phyloP scores from a whole-genome alignment of 1,140 invertebrate genomes.

The Nasonia giraulti region DNA sequence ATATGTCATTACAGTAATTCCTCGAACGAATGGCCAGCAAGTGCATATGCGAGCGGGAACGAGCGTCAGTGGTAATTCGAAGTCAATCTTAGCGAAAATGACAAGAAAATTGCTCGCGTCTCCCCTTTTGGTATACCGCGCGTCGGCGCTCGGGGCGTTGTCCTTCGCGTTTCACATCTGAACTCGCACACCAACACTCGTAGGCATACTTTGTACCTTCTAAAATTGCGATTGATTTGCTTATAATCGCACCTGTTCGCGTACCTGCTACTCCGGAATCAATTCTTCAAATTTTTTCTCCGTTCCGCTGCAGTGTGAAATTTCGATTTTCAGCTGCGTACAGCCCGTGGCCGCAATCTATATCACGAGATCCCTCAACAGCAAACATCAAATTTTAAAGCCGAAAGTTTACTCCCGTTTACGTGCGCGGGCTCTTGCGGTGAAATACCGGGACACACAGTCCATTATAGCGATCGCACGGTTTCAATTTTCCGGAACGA shows the following conservation, averaged over 20 bases:
- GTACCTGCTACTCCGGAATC: not conserved
- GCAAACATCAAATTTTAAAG: not conserved
- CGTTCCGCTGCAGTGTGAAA: too few relatives aligned
- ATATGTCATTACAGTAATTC: too few relatives aligned
- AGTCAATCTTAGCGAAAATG: constrained; percentile 40
- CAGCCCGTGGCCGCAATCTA: too few relatives aligned
- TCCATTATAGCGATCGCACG: not conserved
- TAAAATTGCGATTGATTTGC: constrained; percentile 29
- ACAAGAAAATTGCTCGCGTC: constrained; percentile 31
- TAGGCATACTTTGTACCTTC: too few relatives aligned
- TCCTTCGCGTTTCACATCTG: not conserved
- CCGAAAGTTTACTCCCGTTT: not conserved
- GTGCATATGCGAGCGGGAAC: not conserved
- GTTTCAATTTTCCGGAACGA: constrained; percentile 23
- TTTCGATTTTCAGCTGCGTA: too few relatives aligned
- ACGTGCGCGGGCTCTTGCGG: not conserved
- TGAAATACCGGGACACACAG: not conserved
- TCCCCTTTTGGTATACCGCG: not conserved
- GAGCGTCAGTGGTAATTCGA: not conserved
- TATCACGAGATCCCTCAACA: too few relatives aligned
- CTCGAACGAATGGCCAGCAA: too few relatives aligned
- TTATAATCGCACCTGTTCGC: not conserved
- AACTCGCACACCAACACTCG: not conserved
- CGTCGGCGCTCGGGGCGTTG: constrained; percentile 37
- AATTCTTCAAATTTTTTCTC: too few relatives aligned